Base-by-base conservation (phyloP, 2,888 invertebrate genomes). In the Alviniconcha strummeri region DNA sequence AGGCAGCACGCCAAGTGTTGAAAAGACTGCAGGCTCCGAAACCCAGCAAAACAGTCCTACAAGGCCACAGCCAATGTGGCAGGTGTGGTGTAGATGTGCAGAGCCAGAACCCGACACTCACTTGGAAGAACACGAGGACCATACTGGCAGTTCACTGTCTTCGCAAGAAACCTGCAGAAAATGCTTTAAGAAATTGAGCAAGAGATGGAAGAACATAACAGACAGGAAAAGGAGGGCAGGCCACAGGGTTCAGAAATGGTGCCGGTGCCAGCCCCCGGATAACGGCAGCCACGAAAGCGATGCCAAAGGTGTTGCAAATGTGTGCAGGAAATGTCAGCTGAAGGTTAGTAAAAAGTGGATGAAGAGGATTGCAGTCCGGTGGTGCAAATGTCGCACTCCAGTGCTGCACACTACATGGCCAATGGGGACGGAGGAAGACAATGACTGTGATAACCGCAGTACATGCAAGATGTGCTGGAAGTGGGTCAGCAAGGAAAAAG, bases 311-410 rank as follows among this genome's bases (percentile, higher is more conserved):
- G 57, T 77, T 5, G 9, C 55, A 19, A 19, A 54, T 13, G 19
- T 77, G n/a, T 77, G 77, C 19, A 57, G 19, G 9, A 57, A 19
- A 2, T 77, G 77, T 13, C 19, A 57, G 77, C 56, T 19, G 15
- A 57, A 57, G 19, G 56, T 77, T 9, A 57, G 77, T 57, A 77
- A 77, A 11, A 17, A 57, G 36, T 77, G 77, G 77, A n/a, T 13
- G 57, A 77, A 77, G 19, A 56, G 57, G 3, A 17, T n/a, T 4
- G 56, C 77, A 57, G 57, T n/a, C 13, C 7, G 57, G 57, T 77
- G 77, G 77, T 77, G 77, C 56, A 77, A 57, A 77, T 77, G 77
- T 57, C 57, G 11, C 52, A 77, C 57, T 0, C 77, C 77, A 19
- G 57, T 77, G 57, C 9, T 77, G 57, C 57, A 56, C 57, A 77